Evolutionary conservation across 2,113 vertebrate genomes (phyloP).

Genomic region (Catharus fuscescens): DNA sequence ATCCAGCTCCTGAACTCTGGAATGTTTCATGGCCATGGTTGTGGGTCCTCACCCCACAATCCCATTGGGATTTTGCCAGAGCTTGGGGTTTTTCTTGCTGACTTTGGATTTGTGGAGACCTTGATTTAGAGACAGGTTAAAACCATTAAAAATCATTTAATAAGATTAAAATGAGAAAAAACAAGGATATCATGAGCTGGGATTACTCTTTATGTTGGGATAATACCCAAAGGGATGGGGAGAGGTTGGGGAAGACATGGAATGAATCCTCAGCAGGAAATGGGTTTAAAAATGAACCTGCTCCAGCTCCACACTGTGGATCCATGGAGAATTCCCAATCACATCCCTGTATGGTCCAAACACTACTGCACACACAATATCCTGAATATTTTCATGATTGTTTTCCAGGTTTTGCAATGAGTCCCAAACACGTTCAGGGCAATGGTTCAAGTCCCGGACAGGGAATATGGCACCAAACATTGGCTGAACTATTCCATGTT

Average conservation of each 20-base stretch:
- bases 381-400: not conserved
- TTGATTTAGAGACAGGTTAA: not conserved
- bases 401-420: not conserved
- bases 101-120: not conserved
- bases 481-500: not conserved
- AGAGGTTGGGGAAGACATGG: no score
- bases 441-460: not conserved
- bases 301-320: not conserved
- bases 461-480: not conserved
- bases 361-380: fast-evolving
- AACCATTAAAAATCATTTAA: not conserved
- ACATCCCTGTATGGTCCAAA: fast-evolving
- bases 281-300: not conserved
- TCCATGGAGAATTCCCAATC: not conserved
- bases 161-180: not conserved
- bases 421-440: not conserved
- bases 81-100: not conserved
- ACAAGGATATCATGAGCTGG: not conserved
- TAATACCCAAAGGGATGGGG: not conserved
- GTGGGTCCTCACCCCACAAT: not conserved
- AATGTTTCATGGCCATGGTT: not conserved
- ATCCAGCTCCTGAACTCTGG: not conserved
- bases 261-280: not conserved
- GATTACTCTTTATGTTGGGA: not conserved
- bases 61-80: not conserved